Base-by-base conservation (phyloP, 1,140 invertebrate genomes). In the Papilio polyxenes region DNA sequence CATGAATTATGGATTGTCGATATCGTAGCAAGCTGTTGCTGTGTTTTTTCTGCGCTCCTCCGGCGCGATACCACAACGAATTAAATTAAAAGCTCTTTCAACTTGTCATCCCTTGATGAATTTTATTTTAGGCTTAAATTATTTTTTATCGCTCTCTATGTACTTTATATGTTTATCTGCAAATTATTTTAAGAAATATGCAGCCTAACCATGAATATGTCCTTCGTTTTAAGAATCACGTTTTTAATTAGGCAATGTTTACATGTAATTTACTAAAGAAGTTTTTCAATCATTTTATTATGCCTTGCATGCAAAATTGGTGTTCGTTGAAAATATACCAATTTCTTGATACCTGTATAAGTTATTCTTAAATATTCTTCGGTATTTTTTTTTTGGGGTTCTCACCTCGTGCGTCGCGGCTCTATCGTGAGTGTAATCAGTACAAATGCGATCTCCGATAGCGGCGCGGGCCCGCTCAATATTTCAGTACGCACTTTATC, bases 1-100 rank as follows among this genome's bases (percentile, higher is more conserved):
- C 93, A 94, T 94, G 93, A 94, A 94, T 94, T 94, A 94, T 94
- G 92, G 92, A 94, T 94, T 94, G 92, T 93, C 93, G 93, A 94
- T 94, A 93, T 92, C 91, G 93, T 92, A 93, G 90, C 92, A 93
- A 94, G 93, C 93, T 94, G 93, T 93, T 92, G 90, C 92, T 91
- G 88, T 93, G 88, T 93, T 92, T 94, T 90, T 93, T 91, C 92
- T 87, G 86, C 91, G 87, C 91, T 91, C 83, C 89, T 89, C 86
- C 84, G 89, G 89, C 91, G 90, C 91, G 89, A 91, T 91, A 93
- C 92, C 92, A 89, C 92, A 94, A 92, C 93, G 93, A 93, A 94
- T 94, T 93, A 93, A 94, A 94, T 94, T 94, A 94, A 94, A 93
- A 93, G 91, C 93, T 93, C 93, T 93, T 93, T 93, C 93, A 92